Evolutionary conservation across 2,888 invertebrate species (phyloP), one percentile per base, ranked within the genome.

Genomic region (Dryocosmus kuriphilus): DNA sequence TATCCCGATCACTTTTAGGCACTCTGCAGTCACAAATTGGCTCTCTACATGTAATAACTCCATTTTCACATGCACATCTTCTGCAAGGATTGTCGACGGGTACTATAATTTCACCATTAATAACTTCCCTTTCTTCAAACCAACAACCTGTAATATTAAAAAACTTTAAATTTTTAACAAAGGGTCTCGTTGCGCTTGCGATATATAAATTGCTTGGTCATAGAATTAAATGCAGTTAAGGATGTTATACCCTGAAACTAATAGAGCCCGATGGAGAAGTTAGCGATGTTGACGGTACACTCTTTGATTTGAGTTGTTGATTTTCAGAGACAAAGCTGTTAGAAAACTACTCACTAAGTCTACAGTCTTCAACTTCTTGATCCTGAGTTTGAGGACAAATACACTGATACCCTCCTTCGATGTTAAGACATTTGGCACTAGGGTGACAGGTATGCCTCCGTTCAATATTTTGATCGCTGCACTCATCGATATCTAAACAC

Each of bases 401-500:
- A 92, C 98, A 97, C 86, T 93, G 92, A 92, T 96, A 97, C 77
- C 96, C 94, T 73, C 98, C 97, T 71, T 96, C 94, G 11, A 94
- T 95, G 91, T 97, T 97, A 85, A 95, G 93, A 92, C 97, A 98
- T 85, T 94, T 94, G 84, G 97, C 95, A 85, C 94, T 94, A 65
- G 94, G 93, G 90, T 97, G 96, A 90, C 98, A 98, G 80, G 96
- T 96, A 92, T 97, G 96, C 85, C 93, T 93, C 82, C 86, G 89
- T 80, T 90, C 90, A 81, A 87, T 85, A 63, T 92, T 93, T 60
- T 94, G 94, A 88, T 95, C 95, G 87, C 93, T 92, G 90, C 98
- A 97, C 92, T 97, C 97, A 92, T 97, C 95, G 77, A 97, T 94
- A 93, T 97, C 97, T 93, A 94, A 93, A 88, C 96, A 95, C 83